These are phyloP conservation scores for Dasysyrphus albostriatus DNA, from an alignment of 2,888 invertebrate species.

Conservation along the genomic window DNA sequence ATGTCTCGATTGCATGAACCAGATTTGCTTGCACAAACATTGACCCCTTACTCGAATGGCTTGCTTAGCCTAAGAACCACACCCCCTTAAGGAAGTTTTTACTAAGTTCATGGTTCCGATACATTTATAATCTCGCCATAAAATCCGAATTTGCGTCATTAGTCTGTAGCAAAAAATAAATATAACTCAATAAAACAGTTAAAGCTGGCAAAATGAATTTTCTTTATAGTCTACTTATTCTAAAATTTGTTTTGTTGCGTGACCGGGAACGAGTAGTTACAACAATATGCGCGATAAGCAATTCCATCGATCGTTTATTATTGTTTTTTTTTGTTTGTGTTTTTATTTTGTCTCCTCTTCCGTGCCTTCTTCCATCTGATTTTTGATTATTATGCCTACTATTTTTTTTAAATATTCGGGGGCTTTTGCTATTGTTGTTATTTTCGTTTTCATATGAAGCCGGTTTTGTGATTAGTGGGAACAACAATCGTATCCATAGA, in stretches of 20 bases:
- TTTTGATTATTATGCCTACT: not conserved
- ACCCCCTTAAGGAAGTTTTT: conserved; percentile 13
- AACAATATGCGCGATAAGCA: conserved; percentile 55
- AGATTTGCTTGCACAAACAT: conserved; percentile 12
- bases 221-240: conserved; percentile 14
- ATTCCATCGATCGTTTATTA: conserved; percentile 56
- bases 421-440: conserved; percentile 1
- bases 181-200: conserved; percentile 19
- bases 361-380: not conserved
- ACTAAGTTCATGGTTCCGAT: conserved; percentile 8
- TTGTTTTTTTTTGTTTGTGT: conserved; percentile 14
- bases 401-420: not conserved
- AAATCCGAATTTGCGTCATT: conserved; percentile 35
- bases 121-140: conserved; percentile 22
- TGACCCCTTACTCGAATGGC: not conserved
- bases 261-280: conserved; percentile 50
- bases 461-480: conserved; percentile 9
- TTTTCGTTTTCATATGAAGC: conserved; percentile 3
- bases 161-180: not conserved
- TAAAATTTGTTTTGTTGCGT: conserved; percentile 51
- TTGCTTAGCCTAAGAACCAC: conserved; percentile 5
- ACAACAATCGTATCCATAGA: not conserved
- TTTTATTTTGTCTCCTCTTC: not conserved
- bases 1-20: conserved; percentile 3
- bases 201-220: conserved; percentile 2